These are phyloP conservation scores for Euschistus heros DNA, from an alignment of 1,140 invertebrate genomes.

Conservation along the genomic window DNA sequence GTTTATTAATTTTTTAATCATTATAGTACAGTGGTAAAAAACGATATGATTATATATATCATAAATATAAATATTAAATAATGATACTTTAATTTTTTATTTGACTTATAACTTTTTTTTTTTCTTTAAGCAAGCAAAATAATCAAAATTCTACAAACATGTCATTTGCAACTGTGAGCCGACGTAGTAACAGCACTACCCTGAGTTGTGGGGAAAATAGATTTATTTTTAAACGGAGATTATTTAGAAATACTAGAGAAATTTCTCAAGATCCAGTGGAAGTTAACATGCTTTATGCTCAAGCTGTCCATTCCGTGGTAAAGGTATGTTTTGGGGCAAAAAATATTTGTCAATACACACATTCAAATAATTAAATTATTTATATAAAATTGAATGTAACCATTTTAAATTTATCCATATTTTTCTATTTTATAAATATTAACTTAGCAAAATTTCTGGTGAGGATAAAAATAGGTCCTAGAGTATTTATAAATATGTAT, in stretches of 20 bases:
- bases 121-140: conserved; percentile 45
- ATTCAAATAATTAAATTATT: conserved; percentile 4
- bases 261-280: conserved; percentile 93
- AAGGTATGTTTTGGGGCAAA: conserved; percentile 50
- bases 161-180: conserved; percentile 43
- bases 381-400: no score
- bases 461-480: no score
- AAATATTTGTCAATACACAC: not conserved
- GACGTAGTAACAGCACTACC: conserved; percentile 43
- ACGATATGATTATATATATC: no score
- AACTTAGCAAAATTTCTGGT: no score
- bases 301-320: conserved; percentile 88
- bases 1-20: no score
- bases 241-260: conserved; percentile 79
- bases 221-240: conserved; percentile 82
- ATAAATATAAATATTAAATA: no score
- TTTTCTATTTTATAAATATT: no score
- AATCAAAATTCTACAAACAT: conserved; percentile 43
- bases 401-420: no score
- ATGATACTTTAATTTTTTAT: no score
- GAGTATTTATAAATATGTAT: no score
- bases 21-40: no score
- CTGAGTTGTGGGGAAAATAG: conserved; percentile 77
- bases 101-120: not conserved
- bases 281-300: conserved; percentile 87